These are phyloP conservation scores for Endomychus coccineus DNA, from an alignment of 2,888 invertebrate species.

Conservation along the genomic window DNA sequence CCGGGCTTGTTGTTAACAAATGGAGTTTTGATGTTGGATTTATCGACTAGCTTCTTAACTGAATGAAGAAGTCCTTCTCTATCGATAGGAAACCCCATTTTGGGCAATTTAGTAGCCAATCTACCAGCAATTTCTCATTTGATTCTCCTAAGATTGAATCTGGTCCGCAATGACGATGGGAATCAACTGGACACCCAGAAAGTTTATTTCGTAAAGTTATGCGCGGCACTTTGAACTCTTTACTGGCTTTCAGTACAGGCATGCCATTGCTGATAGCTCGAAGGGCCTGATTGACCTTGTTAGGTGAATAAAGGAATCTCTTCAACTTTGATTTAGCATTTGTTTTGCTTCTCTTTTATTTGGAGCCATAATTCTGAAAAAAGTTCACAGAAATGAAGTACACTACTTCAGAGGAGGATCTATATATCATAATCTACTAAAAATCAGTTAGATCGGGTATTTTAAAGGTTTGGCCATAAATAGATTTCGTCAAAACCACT, in stretches of 20 bases:
- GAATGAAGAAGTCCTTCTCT: conserved; percentile 7
- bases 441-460: too few relatives aligned
- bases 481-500: too few relatives aligned
- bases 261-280: conserved; percentile 1
- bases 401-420: too few relatives aligned
- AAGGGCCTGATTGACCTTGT: conserved; percentile 2
- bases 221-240: conserved; percentile 1
- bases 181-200: not conserved
- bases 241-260: not conserved
- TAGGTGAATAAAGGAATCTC: too few relatives aligned
- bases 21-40: conserved; percentile 3
- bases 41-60: conserved; percentile 4
- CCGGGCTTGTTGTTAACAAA: conserved; percentile 4
- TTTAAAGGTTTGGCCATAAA: too few relatives aligned
- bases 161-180: not conserved
- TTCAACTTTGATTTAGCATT: too few relatives aligned
- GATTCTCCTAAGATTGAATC: not conserved
- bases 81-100: conserved; percentile 7
- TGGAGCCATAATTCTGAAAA: too few relatives aligned
- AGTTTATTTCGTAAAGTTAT: not conserved
- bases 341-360: too few relatives aligned
- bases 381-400: too few relatives aligned
- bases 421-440: too few relatives aligned
- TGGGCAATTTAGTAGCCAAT: conserved; percentile 5
- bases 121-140: conserved; percentile 5